Base-by-base conservation (phyloP, 2,113 vertebrate genomes). In the Atractosteus spatula region DNA sequence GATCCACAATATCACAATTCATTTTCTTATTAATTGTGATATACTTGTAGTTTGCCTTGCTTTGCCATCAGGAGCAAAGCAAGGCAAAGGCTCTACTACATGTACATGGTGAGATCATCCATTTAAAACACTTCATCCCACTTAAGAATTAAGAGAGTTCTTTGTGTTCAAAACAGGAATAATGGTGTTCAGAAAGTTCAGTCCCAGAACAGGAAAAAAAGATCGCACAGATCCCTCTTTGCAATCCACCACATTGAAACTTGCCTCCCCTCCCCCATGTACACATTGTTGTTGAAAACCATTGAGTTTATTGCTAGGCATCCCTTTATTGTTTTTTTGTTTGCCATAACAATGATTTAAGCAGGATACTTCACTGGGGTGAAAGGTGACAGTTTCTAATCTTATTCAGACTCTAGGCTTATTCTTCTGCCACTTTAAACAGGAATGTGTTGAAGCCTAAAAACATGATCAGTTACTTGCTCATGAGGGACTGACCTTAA, bases 261-360 rank as follows among this genome's bases (percentile, higher is more conserved):
- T 10, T 29, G 12, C 8, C 3, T n/a, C 56, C 69, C 11, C 16
- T 29, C 69, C 43, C 56, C 57, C 29, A 66, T 7, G 7, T 13
- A 7, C 10, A 59, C 42, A 43, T n/a, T 42, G 29, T 16, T 47
- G 41, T 29, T 14, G 42, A 29, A 29, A 7, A 2, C 7, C 8
- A 17, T 13, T 55, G 67, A 11, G 51, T 68, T 55, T 55, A 55
- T 29, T 16, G n/a, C 45, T 16, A 62, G 69, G 8, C 41, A 16
- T 41, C 55, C 56, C 16, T 70, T 45, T 62, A 47, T 16, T 54
- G 29, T 6, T 8, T 54, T 57, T 69, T 69, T 69, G 55, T 69
- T 55, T 55, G 8, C 51, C 8, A 17, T n/a, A 54, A 57, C 68
- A 69, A 69, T 57, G 51, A 0, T 12, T 42, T 17, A 16, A 13